A percentile compares a stretch with the other conserved stretches of the same genome.
These are phyloP conservation scores for Microcebus jonahi DNA, from an alignment of 2,113 vertebrate genomes.

Conservation along the genomic window DNA sequence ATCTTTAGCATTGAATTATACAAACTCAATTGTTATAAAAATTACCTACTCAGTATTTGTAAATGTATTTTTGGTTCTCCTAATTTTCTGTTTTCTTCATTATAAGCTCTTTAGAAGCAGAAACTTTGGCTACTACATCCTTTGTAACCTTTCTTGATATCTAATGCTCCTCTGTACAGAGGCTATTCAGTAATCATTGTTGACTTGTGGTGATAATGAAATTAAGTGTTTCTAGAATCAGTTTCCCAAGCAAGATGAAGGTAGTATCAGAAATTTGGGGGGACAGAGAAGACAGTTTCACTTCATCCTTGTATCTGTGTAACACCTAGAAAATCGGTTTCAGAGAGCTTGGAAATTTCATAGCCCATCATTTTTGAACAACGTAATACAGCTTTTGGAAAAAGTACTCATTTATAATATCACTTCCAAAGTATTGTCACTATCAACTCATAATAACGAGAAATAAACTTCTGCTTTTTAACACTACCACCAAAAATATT, in stretches of 20 bases:
- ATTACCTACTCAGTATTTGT: neutral
- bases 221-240: constrained; percentile 33
- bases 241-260: neutral
- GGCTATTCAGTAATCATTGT: neutral
- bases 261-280: neutral
- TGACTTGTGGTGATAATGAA: neutral
- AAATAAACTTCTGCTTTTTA: neutral
- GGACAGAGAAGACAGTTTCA: neutral
- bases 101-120: neutral
- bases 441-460: neutral
- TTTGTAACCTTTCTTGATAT: neutral
- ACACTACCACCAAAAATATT: neutral
- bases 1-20: neutral
- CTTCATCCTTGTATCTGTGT: neutral
- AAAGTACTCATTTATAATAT: neutral
- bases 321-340: constrained; percentile 35
- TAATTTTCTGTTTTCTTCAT: constrained; percentile 7
- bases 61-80: neutral
- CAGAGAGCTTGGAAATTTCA: neutral
- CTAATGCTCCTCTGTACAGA: neutral
- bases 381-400: neutral
- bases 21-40: neutral
- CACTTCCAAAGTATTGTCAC: constrained; percentile 18
- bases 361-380: neutral
- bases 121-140: neutral